Base-by-base conservation (phyloP, 1,140 invertebrate species). In the Macrostomum lignano region DNA sequence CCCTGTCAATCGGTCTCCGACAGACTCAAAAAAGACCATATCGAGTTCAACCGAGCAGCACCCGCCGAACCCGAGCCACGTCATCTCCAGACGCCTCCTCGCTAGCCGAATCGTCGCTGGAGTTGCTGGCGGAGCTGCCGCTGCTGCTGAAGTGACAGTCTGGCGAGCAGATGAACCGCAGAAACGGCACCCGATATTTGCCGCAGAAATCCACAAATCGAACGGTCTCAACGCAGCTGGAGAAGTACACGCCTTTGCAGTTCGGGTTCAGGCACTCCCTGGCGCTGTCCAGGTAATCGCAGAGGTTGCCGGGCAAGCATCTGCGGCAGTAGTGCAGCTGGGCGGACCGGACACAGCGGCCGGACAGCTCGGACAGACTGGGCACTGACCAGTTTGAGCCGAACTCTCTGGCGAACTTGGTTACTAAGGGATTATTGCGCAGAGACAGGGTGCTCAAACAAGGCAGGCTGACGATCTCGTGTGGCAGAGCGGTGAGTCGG, bases 181-280 rank as follows among this genome's bases (percentile, higher is more conserved):
- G 56, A 22, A 94, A 53, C 0, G 88, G 88, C n/a, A 94, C 68
- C 26, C 79, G 67, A 53, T 93, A 96, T 54, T 88, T 88, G 3
- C 88, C 88, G 50, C 88, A 96, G 51, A 96, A 94, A 50, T 96
- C 88, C 0, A 94, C 86, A 58, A 96, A 96, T 54, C 94, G 94
- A 5, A 96, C 73, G 47, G 93, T 81, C 48, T 96, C 84, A 7
- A 93, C 74, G 29, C 78, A 62, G 40, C 77, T 81, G 45, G 91
- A 73, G 54, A 94, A 96, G 56, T 81, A 96, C 2, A 96, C 84
- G 47, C 86, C 86, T 74, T 74, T 76, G 52, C 84, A 94, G 45
- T 76, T 74, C 5, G 74, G 75, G 60, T 94, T 94, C 14, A 93
- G 79, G 55, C 86, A 94, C 42, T 70, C 68, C 44, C 82, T 75